These are phyloP conservation scores for Latrodectus hesperus DNA, from an alignment of 2,888 invertebrate species.

Conservation along the genomic window DNA sequence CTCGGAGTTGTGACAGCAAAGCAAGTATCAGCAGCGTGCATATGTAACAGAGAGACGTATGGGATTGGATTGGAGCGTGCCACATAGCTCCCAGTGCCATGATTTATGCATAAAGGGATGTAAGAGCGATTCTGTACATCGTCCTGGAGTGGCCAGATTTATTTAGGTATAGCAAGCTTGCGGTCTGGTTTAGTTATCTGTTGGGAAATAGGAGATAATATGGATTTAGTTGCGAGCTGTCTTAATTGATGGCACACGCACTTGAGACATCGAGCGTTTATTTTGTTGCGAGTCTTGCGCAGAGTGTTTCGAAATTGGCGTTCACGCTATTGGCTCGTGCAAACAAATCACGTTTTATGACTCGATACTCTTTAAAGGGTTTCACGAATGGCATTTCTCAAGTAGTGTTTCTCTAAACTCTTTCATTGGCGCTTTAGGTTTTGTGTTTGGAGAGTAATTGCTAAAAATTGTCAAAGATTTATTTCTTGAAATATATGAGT, in stretches of 20 bases:
- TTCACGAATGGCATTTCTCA: too few species aligned
- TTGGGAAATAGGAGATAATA: background rate
- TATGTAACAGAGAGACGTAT: conserved; percentile 13
- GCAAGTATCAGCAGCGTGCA: background rate
- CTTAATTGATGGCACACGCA: background rate
- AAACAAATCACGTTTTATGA: too few species aligned
- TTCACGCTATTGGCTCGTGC: too few species aligned
- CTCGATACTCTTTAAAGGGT: too few species aligned
- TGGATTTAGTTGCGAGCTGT: background rate
- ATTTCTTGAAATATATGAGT: too few species aligned
- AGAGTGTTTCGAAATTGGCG: too few species aligned
- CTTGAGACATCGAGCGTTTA: background rate
- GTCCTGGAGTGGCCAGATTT: background rate
- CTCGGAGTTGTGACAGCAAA: background rate
- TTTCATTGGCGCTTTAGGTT: too few species aligned
- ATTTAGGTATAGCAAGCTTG: background rate
- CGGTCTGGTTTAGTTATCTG: background rate
- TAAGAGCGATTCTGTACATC: background rate
- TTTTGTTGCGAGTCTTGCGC: background rate
- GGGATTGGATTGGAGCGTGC: conserved; percentile 41
- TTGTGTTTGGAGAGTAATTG: too few species aligned
- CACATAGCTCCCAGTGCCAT: background rate
- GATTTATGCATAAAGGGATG: conserved; percentile 21
- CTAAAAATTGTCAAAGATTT: too few species aligned
- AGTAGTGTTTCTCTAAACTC: too few species aligned